These are phyloP conservation scores for Phylloscopus collybita DNA, from an alignment of 2,797 vertebrate genomes.

Conservation along the genomic window DNA sequence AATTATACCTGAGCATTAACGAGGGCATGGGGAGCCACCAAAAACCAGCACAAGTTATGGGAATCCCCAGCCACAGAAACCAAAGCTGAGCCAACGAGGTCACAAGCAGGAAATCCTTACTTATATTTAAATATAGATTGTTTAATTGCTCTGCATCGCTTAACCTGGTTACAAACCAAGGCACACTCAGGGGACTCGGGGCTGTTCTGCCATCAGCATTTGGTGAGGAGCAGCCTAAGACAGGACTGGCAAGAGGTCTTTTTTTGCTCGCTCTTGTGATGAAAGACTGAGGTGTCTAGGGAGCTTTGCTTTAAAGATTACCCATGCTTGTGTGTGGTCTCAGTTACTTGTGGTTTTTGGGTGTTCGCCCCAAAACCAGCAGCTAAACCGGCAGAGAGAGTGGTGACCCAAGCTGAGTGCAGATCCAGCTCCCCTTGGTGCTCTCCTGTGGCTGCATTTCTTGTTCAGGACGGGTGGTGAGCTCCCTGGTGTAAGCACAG, in stretches of 20 bases:
- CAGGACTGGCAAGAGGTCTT: accelerated
- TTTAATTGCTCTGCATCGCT: background rate
- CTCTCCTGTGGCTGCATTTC: accelerated
- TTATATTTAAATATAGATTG: background rate
- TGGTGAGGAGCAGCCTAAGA: background rate
- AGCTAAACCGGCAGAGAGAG: accelerated
- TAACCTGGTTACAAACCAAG: background rate
- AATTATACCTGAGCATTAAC: background rate
- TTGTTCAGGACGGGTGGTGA: background rate
- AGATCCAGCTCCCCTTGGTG: accelerated
- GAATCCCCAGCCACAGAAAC: background rate
- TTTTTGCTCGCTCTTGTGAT: background rate
- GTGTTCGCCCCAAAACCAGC: background rate
- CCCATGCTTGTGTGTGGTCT: accelerated
- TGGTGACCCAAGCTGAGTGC: background rate
- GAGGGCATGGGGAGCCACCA: background rate
- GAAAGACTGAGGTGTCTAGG: accelerated
- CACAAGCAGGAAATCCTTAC: background rate
- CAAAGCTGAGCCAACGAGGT: background rate
- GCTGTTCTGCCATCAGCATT: no score
- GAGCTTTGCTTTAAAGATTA: background rate
- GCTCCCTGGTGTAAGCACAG: no score
- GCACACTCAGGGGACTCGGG: accelerated
- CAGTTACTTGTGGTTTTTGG: accelerated
- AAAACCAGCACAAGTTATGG: background rate